Evolutionary conservation across 2,888 invertebrate species (phyloP), one percentile per base, ranked within the genome.

Genomic region (Drosophila pegasa): DNA sequence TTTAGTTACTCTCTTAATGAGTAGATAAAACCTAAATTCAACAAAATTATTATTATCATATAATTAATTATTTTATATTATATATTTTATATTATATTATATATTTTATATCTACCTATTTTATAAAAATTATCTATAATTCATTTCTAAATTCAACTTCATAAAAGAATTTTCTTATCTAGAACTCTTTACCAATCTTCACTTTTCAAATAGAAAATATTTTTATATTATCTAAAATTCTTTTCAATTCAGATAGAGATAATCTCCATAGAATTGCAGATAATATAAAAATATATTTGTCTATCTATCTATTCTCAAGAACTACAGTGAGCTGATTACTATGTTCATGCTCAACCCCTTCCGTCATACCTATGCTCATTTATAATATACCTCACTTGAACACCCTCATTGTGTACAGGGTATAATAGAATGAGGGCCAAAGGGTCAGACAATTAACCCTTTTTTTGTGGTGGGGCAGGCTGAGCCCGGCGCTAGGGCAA

Each of bases 391-490:
- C 43, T 22, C 0, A 16, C 8, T 12, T 9, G 0, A 9, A 5
- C 6, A 25, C 14, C 12, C 18, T 12, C 9, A 25, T 25, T 43
- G 55, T 55, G 43, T 7, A 55, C 55, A 35, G 55, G 55, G 55
- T 43, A 43, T 43, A 16, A 5, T 25, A 25, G 20, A 43, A 16
- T 52, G 38, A 25, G 51, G 48, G 38, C 31, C 38, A 31, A 80
- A 61, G 62, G 67, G 65, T 62, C 57, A 47, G 35, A 78, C 88
- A 83, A 83, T 83, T 88, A 88, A 83, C 86, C 86, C 86, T 75
- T 84, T 71, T 20, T 18, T 22, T 48, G 20, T 29, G n/a, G 27
- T 6, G 16, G 43, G 5, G 16, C n/a, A 10, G 31, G 48, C 48
- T 29, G 31, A 20, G 48, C 47, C 43, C 47, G 51, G 52, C 47